Base-by-base conservation (phyloP, 1,140 invertebrate genomes). In the Papilio aristodemus region DNA sequence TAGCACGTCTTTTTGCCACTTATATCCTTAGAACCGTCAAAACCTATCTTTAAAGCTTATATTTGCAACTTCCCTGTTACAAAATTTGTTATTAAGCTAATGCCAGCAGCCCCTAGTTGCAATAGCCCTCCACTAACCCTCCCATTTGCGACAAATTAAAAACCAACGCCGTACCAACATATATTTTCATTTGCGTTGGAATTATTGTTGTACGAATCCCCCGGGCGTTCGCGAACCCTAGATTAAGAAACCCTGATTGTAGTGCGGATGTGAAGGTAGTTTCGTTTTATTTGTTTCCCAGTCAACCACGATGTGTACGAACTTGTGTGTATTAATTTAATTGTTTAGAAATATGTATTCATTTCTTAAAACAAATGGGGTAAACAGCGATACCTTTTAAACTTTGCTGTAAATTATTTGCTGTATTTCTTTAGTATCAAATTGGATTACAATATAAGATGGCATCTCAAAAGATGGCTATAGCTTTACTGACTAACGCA, bases 171-270 rank as follows among this genome's bases (percentile, higher is more conserved):
- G 25, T 54, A 59, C 11, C 6, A 50, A 14, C 27, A 59, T 19
- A 38, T 62, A 39, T 62, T 62, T 62, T 62, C 59, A 62, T 62
- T 62, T 62, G 59, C 36, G 59, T 62, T 62, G 59, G 17, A 57
- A 57, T 57, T 37, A 62, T 62, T 62, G 32, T 62, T 62, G 17
- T 50, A 50, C 43, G 36, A 19, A 54, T 38, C 32, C 59, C 58
- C 59, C 36, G 14, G 59, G 59, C 36, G 59, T 39, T 38, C 38
- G 36, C 32, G 59, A 36, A 32, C 59, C 59, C 59, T 11, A 62
- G 36, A 62, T 62, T 38, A 62, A 39, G 36, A 62, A 39, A 14
- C 36, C 36, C 17, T 38, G 59, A 38, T 39, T 39, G 59, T 19
- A 39, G 32, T 38, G 27, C 59, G 27, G 59, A 38, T 54, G 11